phyloP scores from a whole-genome alignment of 2,888 invertebrate genomes.

The Quadriops clusia region DNA sequence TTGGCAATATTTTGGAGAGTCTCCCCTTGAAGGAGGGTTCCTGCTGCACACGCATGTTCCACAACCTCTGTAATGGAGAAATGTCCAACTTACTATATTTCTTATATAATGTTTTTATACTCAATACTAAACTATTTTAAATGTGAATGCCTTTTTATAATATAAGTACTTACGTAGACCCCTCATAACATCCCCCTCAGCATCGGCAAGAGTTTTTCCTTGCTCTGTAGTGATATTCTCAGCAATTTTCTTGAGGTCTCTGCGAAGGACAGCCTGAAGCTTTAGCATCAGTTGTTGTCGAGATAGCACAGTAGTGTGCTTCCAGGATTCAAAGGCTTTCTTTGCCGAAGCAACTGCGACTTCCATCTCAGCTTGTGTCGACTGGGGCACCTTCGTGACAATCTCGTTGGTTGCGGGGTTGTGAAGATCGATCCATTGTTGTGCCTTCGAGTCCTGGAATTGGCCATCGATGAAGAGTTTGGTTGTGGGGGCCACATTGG shows the following conservation, averaged over 20 bases:
- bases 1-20: constrained; percentile 75
- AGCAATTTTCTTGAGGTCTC: constrained; percentile 81
- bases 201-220: constrained; percentile 93
- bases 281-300: constrained; percentile 66
- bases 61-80: constrained; percentile 65
- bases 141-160: too few species aligned
- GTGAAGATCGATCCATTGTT: constrained; percentile 88
- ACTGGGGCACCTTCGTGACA: constrained; percentile 73
- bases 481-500: constrained; percentile 52
- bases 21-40: constrained; percentile 87
- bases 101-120: neutral
- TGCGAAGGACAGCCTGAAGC: constrained; percentile 71
- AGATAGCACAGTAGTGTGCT: constrained; percentile 78
- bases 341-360: constrained; percentile 78
- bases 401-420: constrained; percentile 90
- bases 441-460: constrained; percentile 84
- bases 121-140: too few species aligned
- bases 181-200: constrained; percentile 94
- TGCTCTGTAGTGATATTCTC: constrained; percentile 90
- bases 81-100: neutral
- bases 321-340: constrained; percentile 69
- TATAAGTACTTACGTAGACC: constrained; percentile 79
- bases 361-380: constrained; percentile 81
- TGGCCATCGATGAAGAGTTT: constrained; percentile 95
- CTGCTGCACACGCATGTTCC: constrained; percentile 91